Conservation (phyloP, 2,888 invertebrate species). For the Xestia ashworthii region DNA sequence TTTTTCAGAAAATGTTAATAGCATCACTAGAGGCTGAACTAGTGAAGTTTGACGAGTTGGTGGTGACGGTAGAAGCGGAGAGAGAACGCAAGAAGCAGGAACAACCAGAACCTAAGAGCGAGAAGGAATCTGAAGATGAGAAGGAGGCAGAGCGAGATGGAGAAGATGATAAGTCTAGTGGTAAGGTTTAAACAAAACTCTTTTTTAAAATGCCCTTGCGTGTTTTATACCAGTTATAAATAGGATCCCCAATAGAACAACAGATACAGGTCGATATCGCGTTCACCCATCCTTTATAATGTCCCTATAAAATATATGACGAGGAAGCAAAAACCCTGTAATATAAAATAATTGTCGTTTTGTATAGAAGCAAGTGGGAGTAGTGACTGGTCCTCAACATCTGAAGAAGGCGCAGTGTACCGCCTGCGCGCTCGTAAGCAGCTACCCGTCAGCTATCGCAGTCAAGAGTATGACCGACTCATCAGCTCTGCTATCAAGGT, state of each 20-base stretch:
- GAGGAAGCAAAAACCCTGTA: neutral
- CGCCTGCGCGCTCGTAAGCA: constrained; percentile 95
- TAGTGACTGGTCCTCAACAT: constrained; percentile 84
- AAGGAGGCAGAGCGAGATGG: constrained; percentile 61
- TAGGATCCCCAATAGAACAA: neutral
- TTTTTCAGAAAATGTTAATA: constrained; percentile 92
- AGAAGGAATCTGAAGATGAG: constrained; percentile 63
- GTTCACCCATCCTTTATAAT: neutral
- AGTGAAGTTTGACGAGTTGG: constrained; percentile 93
- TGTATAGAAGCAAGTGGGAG: constrained; percentile 72
- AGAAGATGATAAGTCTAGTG: constrained; percentile 83
- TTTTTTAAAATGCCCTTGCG: neutral
- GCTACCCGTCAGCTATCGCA: constrained; percentile 95
- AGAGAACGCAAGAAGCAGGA: constrained; percentile 81
- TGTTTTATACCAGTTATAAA: neutral
- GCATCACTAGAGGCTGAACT: constrained; percentile 94
- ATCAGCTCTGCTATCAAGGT: constrained; percentile 97
- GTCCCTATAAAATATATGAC: too few species aligned
- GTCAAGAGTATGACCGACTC: constrained; percentile 98
- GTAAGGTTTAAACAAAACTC: constrained; percentile 79
- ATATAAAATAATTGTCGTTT: neutral
- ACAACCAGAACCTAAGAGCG: constrained; percentile 68
- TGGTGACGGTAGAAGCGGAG: constrained; percentile 92
- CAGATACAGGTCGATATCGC: neutral
- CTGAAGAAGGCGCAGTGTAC: constrained; percentile 94